These are phyloP conservation scores for Phorcus lineatus DNA, from an alignment of 2,888 invertebrate genomes.

Conservation along the genomic window DNA sequence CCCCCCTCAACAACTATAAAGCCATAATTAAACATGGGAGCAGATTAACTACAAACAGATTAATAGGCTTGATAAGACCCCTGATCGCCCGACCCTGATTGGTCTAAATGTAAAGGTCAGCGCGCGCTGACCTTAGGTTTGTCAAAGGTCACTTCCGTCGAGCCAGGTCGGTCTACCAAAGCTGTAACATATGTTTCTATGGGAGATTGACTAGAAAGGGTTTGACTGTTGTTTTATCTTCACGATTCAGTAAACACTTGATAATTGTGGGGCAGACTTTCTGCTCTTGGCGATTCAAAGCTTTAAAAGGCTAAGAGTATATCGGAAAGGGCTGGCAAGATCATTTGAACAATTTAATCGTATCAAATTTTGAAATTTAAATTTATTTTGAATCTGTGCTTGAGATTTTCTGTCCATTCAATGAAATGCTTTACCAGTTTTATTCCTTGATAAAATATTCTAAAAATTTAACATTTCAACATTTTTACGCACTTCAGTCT, in stretches of 20 bases:
- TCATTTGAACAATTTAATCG: too few species aligned
- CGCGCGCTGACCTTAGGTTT: background rate
- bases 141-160: background rate
- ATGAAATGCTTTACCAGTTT: too few species aligned
- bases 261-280: too few species aligned
- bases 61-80: background rate
- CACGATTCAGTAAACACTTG: background rate
- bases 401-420: too few species aligned
- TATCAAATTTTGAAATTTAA: too few species aligned
- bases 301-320: too few species aligned
- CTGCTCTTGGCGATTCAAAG: too few species aligned
- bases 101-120: background rate
- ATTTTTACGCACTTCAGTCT: too few species aligned
- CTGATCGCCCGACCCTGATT: background rate
- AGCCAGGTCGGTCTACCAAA: background rate
- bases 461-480: too few species aligned
- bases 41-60: conserved; percentile 14
- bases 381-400: too few species aligned
- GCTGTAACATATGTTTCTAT: conserved; percentile 15
- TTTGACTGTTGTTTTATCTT: conserved; percentile 9
- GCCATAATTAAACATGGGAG: conserved; percentile 9
- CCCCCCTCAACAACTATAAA: background rate
- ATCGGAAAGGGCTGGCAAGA: too few species aligned
- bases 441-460: too few species aligned
- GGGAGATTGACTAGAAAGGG: background rate